Conservation (phyloP, 2,113 vertebrate species). For the Nesoenas mayeri region DNA sequence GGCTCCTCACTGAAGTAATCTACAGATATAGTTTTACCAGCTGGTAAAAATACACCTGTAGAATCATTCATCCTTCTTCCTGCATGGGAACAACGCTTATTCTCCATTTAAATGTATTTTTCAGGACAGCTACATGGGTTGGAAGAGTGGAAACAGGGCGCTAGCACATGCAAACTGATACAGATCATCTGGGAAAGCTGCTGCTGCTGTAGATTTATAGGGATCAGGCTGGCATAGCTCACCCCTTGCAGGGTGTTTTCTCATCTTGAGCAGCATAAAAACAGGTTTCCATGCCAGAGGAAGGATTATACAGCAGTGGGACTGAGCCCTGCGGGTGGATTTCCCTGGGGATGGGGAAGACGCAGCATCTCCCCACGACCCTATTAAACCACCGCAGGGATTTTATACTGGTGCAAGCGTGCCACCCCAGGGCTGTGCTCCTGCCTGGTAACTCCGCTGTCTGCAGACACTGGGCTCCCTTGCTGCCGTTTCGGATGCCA, state of each 20-base stretch:
- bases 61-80: conserved; percentile 8
- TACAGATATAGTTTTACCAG: conserved; percentile 7
- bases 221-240: neutral
- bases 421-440: fast-evolving
- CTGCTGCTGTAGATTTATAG: neutral
- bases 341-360: neutral
- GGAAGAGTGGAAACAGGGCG: neutral
- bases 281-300: neutral
- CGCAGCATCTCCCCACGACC: neutral
- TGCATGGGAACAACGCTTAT: neutral
- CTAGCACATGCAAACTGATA: neutral
- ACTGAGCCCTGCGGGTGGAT: neutral
- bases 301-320: neutral
- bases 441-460: neutral
- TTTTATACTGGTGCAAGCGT: neutral
- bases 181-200: neutral
- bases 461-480: neutral
- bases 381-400: neutral
- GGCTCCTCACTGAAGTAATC: neutral
- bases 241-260: neutral
- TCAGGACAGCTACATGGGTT: neutral
- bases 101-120: conserved; percentile 16
- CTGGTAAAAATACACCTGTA: conserved; percentile 7
- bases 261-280: neutral
- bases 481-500: fast-evolving